Percentiles rank a stretch among this genome's conserved stretches.
phyloP scores from a whole-genome alignment of 2,113 vertebrate species.

The Centropus bengalensis region DNA sequence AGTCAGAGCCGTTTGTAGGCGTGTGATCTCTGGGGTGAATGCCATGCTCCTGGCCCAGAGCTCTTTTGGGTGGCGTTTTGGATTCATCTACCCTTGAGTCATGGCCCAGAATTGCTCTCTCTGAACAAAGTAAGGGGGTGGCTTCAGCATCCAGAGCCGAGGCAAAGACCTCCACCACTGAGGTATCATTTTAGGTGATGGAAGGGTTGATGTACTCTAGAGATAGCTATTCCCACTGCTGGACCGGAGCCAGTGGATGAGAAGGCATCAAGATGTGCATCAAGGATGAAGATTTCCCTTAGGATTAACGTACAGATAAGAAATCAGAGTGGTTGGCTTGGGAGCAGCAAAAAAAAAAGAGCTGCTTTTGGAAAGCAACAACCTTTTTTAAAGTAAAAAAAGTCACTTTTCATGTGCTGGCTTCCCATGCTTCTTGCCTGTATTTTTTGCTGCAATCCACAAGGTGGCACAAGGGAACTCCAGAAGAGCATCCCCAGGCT shows the following conservation, averaged over 20 bases:
- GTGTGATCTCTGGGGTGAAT: neutral
- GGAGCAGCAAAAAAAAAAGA: neutral
- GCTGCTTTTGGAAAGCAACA: neutral
- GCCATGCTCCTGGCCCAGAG: neutral
- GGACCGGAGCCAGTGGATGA: neutral
- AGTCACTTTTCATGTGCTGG: too few relatives aligned
- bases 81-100: neutral
- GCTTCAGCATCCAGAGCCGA: neutral
- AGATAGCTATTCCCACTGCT: neutral
- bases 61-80: neutral
- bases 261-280: neutral
- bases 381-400: neutral
- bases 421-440: neutral
- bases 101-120: neutral
- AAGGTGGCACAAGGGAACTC: conserved; percentile 16
- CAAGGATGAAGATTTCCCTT: neutral
- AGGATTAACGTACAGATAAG: neutral
- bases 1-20: neutral
- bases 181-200: neutral
- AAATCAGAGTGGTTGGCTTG: neutral
- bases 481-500: neutral
- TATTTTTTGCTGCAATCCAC: neutral
- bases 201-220: neutral
- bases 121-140: neutral
- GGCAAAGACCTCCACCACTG: neutral